Base-by-base conservation (phyloP, 1,140 invertebrate species). In the Onthophagus taurus region DNA sequence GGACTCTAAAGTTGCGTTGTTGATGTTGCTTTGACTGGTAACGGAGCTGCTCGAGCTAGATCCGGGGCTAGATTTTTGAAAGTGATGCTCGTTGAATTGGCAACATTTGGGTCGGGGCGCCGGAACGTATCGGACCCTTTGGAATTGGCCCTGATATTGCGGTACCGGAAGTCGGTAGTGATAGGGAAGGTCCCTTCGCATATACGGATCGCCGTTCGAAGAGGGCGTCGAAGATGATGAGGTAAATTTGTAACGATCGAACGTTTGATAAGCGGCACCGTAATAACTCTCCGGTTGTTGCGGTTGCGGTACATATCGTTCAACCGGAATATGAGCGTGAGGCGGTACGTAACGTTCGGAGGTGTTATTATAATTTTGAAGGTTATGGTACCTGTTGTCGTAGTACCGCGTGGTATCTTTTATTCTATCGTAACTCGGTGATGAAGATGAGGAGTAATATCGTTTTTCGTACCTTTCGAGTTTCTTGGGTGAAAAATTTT, bases 301-400 rank as follows among this genome's bases (percentile, higher is more conserved):
- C 18, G 49, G 52, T 45, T 51, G 45, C 0, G 45, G 45, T 14
- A 39, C 36, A 12, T 46, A 26, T 48, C 77, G 68, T 61, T 81
- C 78, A 31, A 81, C 78, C 5, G 78, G 78, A 45, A 77, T 76
- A 59, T 81, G 78, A 24, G 77, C 77, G 37, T 75, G 74, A 3
- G 77, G 77, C 1, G 77, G 77, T 43, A 79, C 71, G 45, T 80
- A 80, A 33, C 72, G 67, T 14, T 41, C 38, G 13, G 17, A 8
- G n/a, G 19, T 37, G 35, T 19, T 37, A 13, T 9, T 37, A 43
- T 46, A 55, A 39, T 53, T 50, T 47, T 51, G 52, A 12, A 45
- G 31, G 23, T 45, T 37, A 19, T 44, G 37, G 18, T 51, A 42
- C 0, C 30, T 23, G 19, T 19, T 19, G 16, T 53, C 46, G 41